Evolutionary conservation across 2,888 invertebrate genomes (phyloP), one percentile per base, ranked within the genome.

Genomic region (Chelonus formosanus): DNA sequence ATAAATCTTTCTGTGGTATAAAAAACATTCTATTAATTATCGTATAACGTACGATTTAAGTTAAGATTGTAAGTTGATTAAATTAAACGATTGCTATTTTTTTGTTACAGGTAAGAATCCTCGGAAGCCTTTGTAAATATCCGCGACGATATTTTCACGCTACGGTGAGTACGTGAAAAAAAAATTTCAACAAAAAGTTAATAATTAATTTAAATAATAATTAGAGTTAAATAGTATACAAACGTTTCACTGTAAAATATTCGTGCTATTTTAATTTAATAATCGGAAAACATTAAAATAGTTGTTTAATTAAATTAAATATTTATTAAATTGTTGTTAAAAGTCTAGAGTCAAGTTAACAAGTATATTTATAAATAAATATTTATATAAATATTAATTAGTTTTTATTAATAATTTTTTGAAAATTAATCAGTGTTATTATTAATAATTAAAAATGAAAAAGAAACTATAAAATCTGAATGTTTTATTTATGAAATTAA

Each of bases 91-190:
- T 69, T 67, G 43, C 65, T 56, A 57, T 64, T 67, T 69, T 70
- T 71, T 47, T 78, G 75, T 80, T 79, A 5, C 79, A 79, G 80
- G 80, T 80, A 79, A 80, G 80, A 71, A 52, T 66, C 72, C 70
- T 70, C 69, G 67, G 69, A 68, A 67, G 71, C 61, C 63, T 67
- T 64, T 64, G 45, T 63, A 40, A 44, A 63, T 61, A 58, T 52
- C 45, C 50, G 44, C 47, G 8, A 50, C 50, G 5, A 60, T 53
- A 52, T 45, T 61, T 53, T 47, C 48, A 64, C 61, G 58, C 61
- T 48, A 60, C 34, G 66, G 66, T 66, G 57, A 66, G 66, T 66
- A 61, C 6, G 55, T 45, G 48, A 56, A 48, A 31, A 35, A 43
- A 36, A 43, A 52, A 34, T 36, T 36, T 4, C 8, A 50, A 59